Conservation (phyloP, 2,113 vertebrate genomes). For the Anguilla japonica region DNA sequence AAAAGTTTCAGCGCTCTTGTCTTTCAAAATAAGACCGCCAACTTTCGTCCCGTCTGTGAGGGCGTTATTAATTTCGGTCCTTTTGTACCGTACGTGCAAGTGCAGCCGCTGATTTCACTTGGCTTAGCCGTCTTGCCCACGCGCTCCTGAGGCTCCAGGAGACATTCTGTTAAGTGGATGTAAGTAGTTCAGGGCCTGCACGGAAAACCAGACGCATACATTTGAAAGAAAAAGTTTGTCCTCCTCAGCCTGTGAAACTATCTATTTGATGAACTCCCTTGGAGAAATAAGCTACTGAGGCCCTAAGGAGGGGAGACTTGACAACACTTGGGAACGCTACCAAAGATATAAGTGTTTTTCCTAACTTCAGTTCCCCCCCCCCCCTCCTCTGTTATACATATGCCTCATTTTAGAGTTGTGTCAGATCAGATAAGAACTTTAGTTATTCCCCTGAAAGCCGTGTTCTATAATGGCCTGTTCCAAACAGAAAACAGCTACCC, state of each 20-base stretch:
- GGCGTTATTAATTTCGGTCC: not conserved
- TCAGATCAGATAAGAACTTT: not conserved
- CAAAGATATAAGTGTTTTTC: not conserved
- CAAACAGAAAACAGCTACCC: no score
- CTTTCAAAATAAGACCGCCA: not conserved
- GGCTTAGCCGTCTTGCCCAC: not conserved
- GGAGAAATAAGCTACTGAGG: no score
- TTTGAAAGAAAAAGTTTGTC: not conserved
- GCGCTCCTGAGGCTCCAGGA: no score
- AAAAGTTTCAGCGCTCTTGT: not conserved
- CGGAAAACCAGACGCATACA: not conserved
- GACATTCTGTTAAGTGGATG: not conserved
- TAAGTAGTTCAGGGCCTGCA: conserved; percentile 1
- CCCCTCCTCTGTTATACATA: no score
- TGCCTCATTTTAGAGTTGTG: not conserved
- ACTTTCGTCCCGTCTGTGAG: not conserved
- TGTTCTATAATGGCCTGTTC: not conserved
- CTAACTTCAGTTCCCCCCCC: no score
- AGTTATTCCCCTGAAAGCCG: not conserved
- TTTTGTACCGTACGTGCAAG: no score
- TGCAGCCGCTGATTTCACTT: no score
- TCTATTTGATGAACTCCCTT: not conserved
- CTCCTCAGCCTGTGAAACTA: not conserved
- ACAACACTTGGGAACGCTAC: not conserved
- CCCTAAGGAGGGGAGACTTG: no score